A percentile compares a stretch with the other conserved stretches of the same genome.
Conservation (phyloP, 1,140 invertebrate species). For the Macrosteles quadrilineatus region DNA sequence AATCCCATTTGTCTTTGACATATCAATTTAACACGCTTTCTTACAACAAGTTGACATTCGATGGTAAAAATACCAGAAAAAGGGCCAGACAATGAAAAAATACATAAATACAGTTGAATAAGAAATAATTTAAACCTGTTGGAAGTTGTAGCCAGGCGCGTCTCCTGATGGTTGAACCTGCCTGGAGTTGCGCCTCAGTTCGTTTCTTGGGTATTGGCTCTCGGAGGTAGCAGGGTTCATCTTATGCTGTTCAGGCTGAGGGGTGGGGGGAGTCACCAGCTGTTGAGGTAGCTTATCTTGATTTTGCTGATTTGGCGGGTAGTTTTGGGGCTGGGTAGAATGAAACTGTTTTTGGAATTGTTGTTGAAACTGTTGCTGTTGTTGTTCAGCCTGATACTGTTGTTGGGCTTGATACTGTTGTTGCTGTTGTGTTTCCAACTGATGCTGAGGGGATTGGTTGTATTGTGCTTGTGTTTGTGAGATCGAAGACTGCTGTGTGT, state of each 20-base stretch:
- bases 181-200: conserved; percentile 52
- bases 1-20: too few species aligned
- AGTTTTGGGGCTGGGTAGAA: conserved; percentile 39
- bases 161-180: conserved; percentile 52
- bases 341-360: conserved; percentile 36
- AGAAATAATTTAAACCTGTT: conserved; percentile 44
- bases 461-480: conserved; percentile 45
- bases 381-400: conserved; percentile 33
- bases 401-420: conserved; percentile 35
- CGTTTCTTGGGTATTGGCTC: conserved; percentile 25
- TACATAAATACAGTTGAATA: too few species aligned
- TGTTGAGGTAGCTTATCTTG: conserved; percentile 27
- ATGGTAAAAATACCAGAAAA: too few species aligned
- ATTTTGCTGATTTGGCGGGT: conserved; percentile 33
- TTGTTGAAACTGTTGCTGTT: conserved; percentile 39
- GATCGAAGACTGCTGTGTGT: conserved; percentile 36
- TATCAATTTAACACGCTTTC: too few species aligned
- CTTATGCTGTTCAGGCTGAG: conserved; percentile 32
- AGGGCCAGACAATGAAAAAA: too few species aligned
- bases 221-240: conserved; percentile 1
- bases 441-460: conserved; percentile 37
- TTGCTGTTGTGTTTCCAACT: conserved; percentile 24
- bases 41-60: too few species aligned
- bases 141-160: conserved; percentile 41
- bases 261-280: conserved; percentile 36